These are phyloP conservation scores for Heterohyrax brucei DNA, from an alignment of 2,797 vertebrate genomes.

Conservation along the genomic window DNA sequence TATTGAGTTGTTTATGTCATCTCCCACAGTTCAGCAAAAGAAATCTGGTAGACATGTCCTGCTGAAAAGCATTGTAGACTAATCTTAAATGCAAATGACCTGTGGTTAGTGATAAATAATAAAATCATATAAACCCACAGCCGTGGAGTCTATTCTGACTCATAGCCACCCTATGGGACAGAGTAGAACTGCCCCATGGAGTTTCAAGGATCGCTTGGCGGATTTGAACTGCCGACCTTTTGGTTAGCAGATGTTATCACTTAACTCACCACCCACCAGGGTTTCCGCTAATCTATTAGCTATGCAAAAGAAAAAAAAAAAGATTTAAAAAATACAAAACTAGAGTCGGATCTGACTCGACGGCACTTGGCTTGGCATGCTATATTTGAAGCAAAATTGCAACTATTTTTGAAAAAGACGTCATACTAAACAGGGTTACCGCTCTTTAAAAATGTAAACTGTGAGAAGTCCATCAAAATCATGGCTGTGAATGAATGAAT, in stretches of 20 bases:
- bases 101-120: constrained; percentile 10
- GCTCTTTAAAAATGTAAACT: neutral
- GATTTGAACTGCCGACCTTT: no score
- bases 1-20: neutral
- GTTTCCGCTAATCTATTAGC: neutral
- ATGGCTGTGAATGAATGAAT: neutral
- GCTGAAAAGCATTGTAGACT: neutral
- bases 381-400: neutral
- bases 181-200: no score
- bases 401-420: neutral
- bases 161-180: no score
- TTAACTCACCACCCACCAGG: no score
- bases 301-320: neutral
- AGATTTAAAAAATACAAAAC: constrained; percentile 12
- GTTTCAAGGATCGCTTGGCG: no score
- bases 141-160: no score
- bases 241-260: no score
- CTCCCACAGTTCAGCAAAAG: neutral
- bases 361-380: no score
- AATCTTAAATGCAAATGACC: constrained; percentile 24
- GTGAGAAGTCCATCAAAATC: neutral
- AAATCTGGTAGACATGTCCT: neutral
- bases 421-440: neutral
- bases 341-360: no score
- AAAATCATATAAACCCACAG: neutral